Conservation (phyloP, 2,888 invertebrate species). For the Leucoma salicis region DNA sequence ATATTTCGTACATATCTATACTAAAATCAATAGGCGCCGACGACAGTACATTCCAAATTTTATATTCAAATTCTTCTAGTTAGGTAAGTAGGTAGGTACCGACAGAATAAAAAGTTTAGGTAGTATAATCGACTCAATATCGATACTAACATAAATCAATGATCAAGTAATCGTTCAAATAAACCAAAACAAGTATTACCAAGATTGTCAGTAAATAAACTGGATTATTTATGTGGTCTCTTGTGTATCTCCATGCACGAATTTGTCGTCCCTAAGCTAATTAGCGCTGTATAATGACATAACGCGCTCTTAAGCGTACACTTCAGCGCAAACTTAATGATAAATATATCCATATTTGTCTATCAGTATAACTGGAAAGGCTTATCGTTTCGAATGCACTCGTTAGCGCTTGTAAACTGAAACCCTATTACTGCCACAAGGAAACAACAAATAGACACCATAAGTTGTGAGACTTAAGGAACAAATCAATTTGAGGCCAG, state of each 20-base stretch:
- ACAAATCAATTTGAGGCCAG: conserved; percentile 39
- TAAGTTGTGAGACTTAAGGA: conserved; percentile 41
- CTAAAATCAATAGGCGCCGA: too few relatives aligned
- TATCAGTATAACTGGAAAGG: conserved; percentile 73
- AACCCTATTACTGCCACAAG: conserved; percentile 60
- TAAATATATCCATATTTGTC: conserved; percentile 81
- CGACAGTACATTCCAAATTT: too few relatives aligned
- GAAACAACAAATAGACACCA: conserved; percentile 46
- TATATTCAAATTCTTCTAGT: too few relatives aligned
- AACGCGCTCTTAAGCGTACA: conserved; percentile 50
- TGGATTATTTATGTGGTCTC: conserved; percentile 35
- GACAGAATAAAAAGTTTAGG: too few relatives aligned
- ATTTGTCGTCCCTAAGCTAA: conserved; percentile 63
- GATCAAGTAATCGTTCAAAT: conserved; percentile 3
- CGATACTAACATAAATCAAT: conserved; percentile 6
- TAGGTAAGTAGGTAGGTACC: too few relatives aligned
- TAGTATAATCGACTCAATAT: too few relatives aligned
- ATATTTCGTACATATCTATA: too few relatives aligned
- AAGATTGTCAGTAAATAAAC: conserved; percentile 28
- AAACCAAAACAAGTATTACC: conserved; percentile 16
- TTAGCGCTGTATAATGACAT: conserved; percentile 63
- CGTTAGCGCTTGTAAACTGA: conserved; percentile 76
- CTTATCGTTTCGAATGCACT: conserved; percentile 69
- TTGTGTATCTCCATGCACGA: conserved; percentile 35
- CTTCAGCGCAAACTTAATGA: conserved; percentile 70